Evolutionary conservation across 2,888 invertebrate species (phyloP).

Genomic region (Galerucella calmariensis): DNA sequence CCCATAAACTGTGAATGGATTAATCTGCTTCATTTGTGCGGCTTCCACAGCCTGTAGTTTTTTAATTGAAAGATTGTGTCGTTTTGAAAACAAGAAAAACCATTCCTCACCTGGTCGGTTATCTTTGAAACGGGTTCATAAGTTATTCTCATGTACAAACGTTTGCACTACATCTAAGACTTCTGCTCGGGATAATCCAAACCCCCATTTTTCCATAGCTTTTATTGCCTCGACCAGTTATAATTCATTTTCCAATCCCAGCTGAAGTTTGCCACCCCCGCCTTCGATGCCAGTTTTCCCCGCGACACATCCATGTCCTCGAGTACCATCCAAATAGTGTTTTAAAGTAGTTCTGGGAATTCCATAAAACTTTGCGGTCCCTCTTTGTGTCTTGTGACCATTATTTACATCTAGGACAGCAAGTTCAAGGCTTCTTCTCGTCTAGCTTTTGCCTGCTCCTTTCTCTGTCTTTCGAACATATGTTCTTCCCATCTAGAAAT

Average conservation of each 20-base stretch:
- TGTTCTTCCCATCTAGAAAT: too few species aligned
- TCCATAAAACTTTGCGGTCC: constrained; percentile 12
- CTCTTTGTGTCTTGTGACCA: not conserved
- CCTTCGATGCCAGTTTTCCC: not conserved
- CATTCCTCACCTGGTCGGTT: constrained; percentile 8
- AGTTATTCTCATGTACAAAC: not conserved
- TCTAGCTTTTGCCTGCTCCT: too few species aligned
- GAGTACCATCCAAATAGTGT: constrained; percentile 16
- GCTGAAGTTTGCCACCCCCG: not conserved
- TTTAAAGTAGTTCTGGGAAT: constrained; percentile 14
- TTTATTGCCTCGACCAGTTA: not conserved
- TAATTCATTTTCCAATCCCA: not conserved
- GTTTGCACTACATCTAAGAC: not conserved
- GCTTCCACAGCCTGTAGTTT: not conserved
- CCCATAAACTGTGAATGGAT: too few species aligned
- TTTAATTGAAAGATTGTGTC: constrained; percentile 13
- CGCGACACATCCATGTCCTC: constrained; percentile 11
- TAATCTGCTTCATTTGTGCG: too few species aligned
- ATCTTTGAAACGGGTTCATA: not conserved
- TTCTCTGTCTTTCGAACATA: too few species aligned
- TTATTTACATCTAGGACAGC: too few species aligned
- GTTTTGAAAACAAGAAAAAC: constrained; percentile 4
- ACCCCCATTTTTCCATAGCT: not conserved
- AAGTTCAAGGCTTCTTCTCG: too few species aligned
- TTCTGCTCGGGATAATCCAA: constrained; percentile 1